These are phyloP conservation scores for Pteropus rufus DNA, from an alignment of 2,797 vertebrate species.

Conservation along the genomic window DNA sequence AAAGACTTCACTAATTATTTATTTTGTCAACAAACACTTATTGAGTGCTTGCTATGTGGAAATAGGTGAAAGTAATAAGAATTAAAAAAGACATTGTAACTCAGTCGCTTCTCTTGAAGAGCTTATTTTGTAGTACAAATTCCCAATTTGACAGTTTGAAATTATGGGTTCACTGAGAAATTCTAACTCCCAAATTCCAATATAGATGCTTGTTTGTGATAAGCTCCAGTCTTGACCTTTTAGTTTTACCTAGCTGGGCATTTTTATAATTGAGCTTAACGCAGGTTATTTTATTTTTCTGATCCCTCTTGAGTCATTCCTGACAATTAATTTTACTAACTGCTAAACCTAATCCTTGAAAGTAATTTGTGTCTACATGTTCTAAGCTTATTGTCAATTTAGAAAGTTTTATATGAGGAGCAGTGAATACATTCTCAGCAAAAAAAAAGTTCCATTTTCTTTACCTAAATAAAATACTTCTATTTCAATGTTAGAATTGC, in stretches of 20 bases:
- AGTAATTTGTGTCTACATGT: neutral
- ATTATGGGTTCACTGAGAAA: neutral
- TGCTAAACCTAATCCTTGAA: neutral
- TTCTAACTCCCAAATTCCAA: slow-evolving; percentile 32
- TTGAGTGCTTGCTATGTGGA: neutral
- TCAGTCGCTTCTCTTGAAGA: neutral
- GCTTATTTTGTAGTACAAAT: neutral
- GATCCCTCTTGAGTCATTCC: neutral
- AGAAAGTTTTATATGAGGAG: neutral
- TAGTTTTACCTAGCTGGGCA: slow-evolving; percentile 11
- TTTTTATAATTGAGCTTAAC: neutral
- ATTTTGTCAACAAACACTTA: neutral
- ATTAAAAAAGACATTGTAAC: neutral
- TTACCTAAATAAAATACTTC: neutral
- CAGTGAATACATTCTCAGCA: neutral
- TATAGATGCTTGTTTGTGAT: slow-evolving; percentile 8
- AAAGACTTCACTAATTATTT: neutral
- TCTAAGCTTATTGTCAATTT: neutral
- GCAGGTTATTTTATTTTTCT: slow-evolving; percentile 9
- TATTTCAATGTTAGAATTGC: neutral
- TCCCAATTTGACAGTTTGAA: slow-evolving; percentile 32
- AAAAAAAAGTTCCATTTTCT: neutral
- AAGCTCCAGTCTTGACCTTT: neutral
- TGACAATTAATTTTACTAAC: neutral
- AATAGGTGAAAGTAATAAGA: neutral